These are phyloP conservation scores for Trogon surrucura DNA, from an alignment of 2,113 vertebrate genomes.

Conservation along the genomic window DNA sequence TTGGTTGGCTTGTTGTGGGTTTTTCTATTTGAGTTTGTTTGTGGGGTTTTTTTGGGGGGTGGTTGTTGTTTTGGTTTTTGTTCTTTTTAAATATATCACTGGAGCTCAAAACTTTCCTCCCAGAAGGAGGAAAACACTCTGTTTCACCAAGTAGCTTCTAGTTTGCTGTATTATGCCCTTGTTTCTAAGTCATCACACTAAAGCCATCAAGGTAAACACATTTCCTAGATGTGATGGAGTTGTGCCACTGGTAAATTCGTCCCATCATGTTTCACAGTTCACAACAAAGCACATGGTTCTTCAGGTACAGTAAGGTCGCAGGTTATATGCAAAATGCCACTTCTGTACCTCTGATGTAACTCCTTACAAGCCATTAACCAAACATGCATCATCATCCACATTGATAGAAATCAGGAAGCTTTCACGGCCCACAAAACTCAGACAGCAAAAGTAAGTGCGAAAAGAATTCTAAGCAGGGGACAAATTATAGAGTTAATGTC, in stretches of 20 bases:
- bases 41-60: neutral
- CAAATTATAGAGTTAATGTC: neutral
- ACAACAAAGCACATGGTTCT: neutral
- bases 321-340: neutral
- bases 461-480: neutral
- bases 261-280: neutral
- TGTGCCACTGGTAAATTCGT: neutral
- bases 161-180: neutral
- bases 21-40: neutral
- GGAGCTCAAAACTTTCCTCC: neutral
- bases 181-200: neutral
- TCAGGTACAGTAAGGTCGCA: neutral
- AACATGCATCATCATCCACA: neutral
- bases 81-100: neutral
- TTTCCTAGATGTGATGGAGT: neutral
- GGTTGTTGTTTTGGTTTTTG: neutral
- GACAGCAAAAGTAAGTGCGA: neutral
- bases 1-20: neutral
- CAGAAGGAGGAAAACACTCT: neutral
- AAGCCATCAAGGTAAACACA: neutral
- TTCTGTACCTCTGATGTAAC: neutral
- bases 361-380: neutral
- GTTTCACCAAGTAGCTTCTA: neutral
- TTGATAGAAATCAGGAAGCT: neutral
- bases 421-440: neutral